Evolutionary conservation across 2,113 vertebrate species (phyloP), one percentile per base, ranked within the genome.

Genomic region (Cariama cristata): DNA sequence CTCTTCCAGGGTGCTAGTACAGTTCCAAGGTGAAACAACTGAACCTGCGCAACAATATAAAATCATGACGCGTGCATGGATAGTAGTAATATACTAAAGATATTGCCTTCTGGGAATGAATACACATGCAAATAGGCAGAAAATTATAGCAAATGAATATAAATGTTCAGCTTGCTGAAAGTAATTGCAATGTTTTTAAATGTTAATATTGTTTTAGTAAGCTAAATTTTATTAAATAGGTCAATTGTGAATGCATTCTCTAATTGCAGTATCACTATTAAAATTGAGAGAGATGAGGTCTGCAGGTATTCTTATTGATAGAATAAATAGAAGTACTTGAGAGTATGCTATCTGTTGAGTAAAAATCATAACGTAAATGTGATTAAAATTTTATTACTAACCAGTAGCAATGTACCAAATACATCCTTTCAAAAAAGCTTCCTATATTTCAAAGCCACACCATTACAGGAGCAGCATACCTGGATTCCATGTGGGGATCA

Each of bases 281-380:
- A 91, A 96, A 88, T 58, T 24, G 64, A 64, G 49, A 86, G 7
- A 45, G 18, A 72, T 56, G 33, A 86, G 15, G 14, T 59, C 73
- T 86, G 17, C 17, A 84, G 35, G 23, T 74, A 84, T 83, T 68
- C 60, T 62, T 80, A 74, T 8, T 74, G 59, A 67, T 26, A 49
- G 24, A 88, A 94, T 82, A 86, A 88, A 90, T 52, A 3, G 66
- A 95, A 91, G 66, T 82, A 58, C 27, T 73, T 86, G n/a, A 94
- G 24, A 66, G 11, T 15, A 74, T 74, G 28, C 11, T 42, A 86
- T 71, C 53, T 92, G 14, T 76, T 75, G n/a, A 91, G 22, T 58
- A 88, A 86, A 82, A 89, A 72, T 45, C 35, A 32, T 56, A 81
- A 89, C 4, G 6, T n/a, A 79, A 90, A 94, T 33, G 18, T 63